Base-by-base conservation (phyloP, 2,113 vertebrate species). In the Onychostruthus taczanowskii region DNA sequence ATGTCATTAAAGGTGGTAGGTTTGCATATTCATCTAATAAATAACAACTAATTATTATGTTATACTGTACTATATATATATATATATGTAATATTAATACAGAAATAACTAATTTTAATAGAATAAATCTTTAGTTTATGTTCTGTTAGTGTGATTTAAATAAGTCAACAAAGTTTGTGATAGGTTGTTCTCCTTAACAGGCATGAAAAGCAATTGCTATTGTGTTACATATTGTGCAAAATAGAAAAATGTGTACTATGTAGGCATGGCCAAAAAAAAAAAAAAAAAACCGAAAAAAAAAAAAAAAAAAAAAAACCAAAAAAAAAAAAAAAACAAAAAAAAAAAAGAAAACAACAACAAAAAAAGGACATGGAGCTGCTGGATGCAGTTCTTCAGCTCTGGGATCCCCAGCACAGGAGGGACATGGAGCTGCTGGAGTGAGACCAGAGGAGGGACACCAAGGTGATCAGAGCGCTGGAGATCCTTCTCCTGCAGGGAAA, bases 211-310 rank as follows among this genome's bases (percentile, higher is more conserved):
- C 87, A 96, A 89, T 96, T 95, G 89, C 73, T 90, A 93, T 89
- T 33, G 35, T 98, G 89, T 97, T 96, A 89, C 76, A 88, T n/a
- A 43, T n/a, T 2, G 80, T 97, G 96, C 97, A 87, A 97, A 97
- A 91, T 96, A 97, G 79, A 96, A 96, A 98, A 98, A 93, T 28
- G 66, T 98, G 94, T 96, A 95, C 88, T 96, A 81, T 98, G 95
- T 97, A 97, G 97, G 86, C 94, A 98, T 96, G 97, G 94, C 59
- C 98, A 97, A 96, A 93, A 77, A 44, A 18, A 78, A 21, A 9
- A 22, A 33, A 28, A 7, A 41, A 41, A n/a, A n/a, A n/a, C n/a
- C n/a, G n/a, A 4, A 11, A 30, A 31, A 66, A 35, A 35, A 1
- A 10, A 13, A 15, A 30, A n/a, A n/a, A n/a, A n/a, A n/a, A 39